These are phyloP conservation scores for Tachycineta bicolor DNA, from an alignment of 2,113 vertebrate species.

Conservation along the genomic window DNA sequence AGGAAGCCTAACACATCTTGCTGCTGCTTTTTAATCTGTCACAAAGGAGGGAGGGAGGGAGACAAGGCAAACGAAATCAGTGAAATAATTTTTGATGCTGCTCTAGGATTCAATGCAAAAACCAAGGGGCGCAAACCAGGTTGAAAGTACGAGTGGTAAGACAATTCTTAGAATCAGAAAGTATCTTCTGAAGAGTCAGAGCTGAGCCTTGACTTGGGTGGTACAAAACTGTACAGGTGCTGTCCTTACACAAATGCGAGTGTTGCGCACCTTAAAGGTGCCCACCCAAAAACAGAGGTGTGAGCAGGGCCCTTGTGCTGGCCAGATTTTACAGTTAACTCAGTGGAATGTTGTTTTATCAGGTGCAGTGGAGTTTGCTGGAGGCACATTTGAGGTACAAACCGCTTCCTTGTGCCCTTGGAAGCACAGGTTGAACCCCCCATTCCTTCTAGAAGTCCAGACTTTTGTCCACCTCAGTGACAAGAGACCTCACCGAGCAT, in stretches of 20 bases:
- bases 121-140: background rate
- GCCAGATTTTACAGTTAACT: background rate
- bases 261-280: background rate
- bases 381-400: background rate
- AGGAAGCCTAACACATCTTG: conserved; percentile 93
- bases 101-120: background rate
- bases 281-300: background rate
- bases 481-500: background rate
- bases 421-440: background rate
- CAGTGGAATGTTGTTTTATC: background rate
- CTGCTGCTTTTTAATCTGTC: conserved; percentile 97
- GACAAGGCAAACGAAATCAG: background rate
- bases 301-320: background rate
- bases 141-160: background rate
- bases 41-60: background rate
- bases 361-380: background rate
- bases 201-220: background rate
- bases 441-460: background rate
- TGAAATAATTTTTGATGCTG: background rate
- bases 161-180: background rate
- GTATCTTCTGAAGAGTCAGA: background rate
- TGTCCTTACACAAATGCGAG: background rate
- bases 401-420: background rate
- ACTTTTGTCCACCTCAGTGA: background rate
- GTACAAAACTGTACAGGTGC: background rate